phyloP scores from a whole-genome alignment of 2,113 vertebrate species.

The Anarrhichthys ocellatus region DNA sequence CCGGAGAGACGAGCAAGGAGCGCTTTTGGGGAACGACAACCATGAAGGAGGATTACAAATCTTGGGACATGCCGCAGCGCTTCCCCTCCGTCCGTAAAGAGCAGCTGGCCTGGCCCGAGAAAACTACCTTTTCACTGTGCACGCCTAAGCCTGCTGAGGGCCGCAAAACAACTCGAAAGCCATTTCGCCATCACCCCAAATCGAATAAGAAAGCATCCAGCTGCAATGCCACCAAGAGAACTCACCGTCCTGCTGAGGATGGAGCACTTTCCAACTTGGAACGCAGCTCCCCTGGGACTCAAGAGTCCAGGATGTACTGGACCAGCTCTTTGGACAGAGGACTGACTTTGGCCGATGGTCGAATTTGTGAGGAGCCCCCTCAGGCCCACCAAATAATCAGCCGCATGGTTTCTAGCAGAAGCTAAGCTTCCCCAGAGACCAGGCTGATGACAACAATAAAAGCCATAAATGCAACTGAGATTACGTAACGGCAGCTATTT shows the following conservation, averaged over 20 bases:
- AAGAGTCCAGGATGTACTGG: constrained; percentile 70
- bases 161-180: constrained; percentile 57
- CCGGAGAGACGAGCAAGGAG: constrained; percentile 6
- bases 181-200: neutral
- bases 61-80: constrained; percentile 45
- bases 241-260: constrained; percentile 68
- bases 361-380: neutral
- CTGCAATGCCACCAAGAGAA: constrained; percentile 61
- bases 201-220: constrained; percentile 58
- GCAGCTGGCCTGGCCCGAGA: constrained; percentile 35
- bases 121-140: constrained; percentile 39
- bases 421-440: no score
- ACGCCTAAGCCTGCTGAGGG: constrained; percentile 26
- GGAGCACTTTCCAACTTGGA: constrained; percentile 50
- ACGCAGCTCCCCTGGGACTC: constrained; percentile 57
- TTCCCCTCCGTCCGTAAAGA: constrained; percentile 31
- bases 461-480: constrained; percentile 35
- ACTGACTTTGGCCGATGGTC: neutral
- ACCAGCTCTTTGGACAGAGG: constrained; percentile 17
- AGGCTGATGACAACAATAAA: constrained; percentile 35
- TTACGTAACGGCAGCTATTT: constrained; percentile 43
- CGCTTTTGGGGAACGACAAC: constrained; percentile 65
- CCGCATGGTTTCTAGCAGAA: no score
- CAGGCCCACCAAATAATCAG: neutral
- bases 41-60: constrained; percentile 78